Percentiles rank a stretch among this genome's conserved stretches.
Conservation (phyloP, 2,113 vertebrate species). For the Cephalopterus ornatus region DNA sequence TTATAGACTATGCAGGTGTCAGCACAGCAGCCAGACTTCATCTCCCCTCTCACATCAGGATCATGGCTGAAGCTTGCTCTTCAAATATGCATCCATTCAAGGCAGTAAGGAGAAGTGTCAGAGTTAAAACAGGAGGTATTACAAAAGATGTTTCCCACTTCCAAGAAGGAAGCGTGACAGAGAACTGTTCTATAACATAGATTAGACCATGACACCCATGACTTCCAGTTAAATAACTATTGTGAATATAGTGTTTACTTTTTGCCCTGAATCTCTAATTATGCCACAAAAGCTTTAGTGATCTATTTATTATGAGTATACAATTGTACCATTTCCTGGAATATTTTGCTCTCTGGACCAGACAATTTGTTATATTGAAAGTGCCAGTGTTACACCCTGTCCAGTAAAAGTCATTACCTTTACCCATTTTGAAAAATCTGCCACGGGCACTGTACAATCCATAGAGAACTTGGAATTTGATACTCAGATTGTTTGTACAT, state of each 20-base stretch:
- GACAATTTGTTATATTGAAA: conserved; percentile 6
- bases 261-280: background rate
- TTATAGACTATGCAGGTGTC: too few species aligned
- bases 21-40: too few species aligned
- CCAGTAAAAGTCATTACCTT: conserved; percentile 33
- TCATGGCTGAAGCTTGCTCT: too few species aligned
- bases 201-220: background rate
- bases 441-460: background rate
- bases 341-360: conserved; percentile 9
- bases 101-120: background rate
- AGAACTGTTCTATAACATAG: background rate
- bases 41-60: too few species aligned
- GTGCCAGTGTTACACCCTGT: conserved; percentile 3
- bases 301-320: conserved; percentile 12
- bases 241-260: background rate
- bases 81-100: too few species aligned
- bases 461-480: background rate
- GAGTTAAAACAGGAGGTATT: background rate
- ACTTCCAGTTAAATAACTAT: background rate
- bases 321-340: conserved; percentile 43
- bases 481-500: background rate
- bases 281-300: background rate
- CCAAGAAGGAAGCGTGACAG: background rate
- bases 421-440: background rate
- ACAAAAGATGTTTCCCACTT: background rate